Evolutionary conservation across 1,140 invertebrate species (phyloP), one percentile per base, ranked within the genome.

Genomic region (Panonychus citri): DNA sequence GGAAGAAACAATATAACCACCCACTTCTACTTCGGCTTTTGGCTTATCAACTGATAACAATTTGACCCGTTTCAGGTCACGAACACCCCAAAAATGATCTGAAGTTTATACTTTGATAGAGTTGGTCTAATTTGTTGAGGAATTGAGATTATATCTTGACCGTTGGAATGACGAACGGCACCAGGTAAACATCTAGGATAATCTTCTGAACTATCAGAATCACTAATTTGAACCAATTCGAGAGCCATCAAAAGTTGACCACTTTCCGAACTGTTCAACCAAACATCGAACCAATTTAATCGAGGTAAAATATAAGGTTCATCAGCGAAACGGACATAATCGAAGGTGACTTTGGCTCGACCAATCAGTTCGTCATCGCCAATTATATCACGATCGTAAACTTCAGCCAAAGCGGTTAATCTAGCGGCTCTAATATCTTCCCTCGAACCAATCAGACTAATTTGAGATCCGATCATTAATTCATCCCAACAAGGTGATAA

Each of bases 401-500:
- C 78, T 71, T 90, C 85, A 28, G 90, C 78, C 3, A 88, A 77
- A 51, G 90, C 78, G 0, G 80, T 76, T 0, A 82, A 83, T 12
- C 85, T 83, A 64, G 82, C 75, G 34, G 76, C 74, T 66, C 82
- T 81, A 15, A 89, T 85, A 64, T 85, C 78, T 58, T 85, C 81
- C 43, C 78, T 76, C 3, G 75, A 75, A 12, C 84, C 84, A 64
- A 81, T 86, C 21, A 90, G 73, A 1, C 82, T 64, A 24, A 89
- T 77, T 56, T 88, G 81, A 46, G 83, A 78, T 60, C 87, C 80
- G 0, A 88, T 73, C 1, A 91, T 67, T 46, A 85, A 71, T 68
- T 89, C 83, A 66, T 91, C 85, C 85, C 86, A 90, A 1, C 84
- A 88, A 0, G 87, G 87, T 64, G 82, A 87, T 27, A 89, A 69